phyloP scores from a whole-genome alignment of 2,113 vertebrate species.

The Pseudonaja textilis region DNA sequence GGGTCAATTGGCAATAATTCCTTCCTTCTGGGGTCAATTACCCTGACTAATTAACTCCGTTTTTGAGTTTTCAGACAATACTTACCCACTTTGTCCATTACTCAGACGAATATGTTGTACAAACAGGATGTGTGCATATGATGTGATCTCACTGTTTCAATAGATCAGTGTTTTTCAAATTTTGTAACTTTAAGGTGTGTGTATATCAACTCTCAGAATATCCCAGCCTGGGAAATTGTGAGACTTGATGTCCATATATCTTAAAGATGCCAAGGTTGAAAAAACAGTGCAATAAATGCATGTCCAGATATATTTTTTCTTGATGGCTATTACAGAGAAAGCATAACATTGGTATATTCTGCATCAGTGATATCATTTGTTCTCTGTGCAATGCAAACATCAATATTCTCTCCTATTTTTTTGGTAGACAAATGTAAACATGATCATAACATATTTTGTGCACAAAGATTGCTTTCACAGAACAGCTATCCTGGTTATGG shows the following conservation, averaged over 20 bases:
- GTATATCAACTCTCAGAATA: neutral
- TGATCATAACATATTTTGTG: neutral
- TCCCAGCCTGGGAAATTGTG: neutral
- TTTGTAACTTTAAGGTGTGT: neutral
- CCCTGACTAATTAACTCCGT: neutral
- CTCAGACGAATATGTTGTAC: neutral
- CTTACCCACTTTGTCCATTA: neutral
- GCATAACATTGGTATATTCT: neutral
- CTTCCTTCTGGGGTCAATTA: neutral
- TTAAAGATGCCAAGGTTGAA: neutral
- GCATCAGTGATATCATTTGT: neutral
- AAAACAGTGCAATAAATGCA: neutral
- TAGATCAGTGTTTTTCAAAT: neutral
- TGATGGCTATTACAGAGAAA: neutral
- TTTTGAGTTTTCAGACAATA: neutral
- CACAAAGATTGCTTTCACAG: neutral
- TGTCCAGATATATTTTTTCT: neutral
- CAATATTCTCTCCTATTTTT: neutral
- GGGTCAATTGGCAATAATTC: neutral
- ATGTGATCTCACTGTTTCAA: neutral
- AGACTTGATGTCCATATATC: neutral
- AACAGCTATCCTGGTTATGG: neutral
- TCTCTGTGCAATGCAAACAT: neutral
- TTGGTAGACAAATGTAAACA: neutral
- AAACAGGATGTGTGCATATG: neutral